phyloP scores from a whole-genome alignment of 2,113 vertebrate genomes.

The Centropristis striata region DNA sequence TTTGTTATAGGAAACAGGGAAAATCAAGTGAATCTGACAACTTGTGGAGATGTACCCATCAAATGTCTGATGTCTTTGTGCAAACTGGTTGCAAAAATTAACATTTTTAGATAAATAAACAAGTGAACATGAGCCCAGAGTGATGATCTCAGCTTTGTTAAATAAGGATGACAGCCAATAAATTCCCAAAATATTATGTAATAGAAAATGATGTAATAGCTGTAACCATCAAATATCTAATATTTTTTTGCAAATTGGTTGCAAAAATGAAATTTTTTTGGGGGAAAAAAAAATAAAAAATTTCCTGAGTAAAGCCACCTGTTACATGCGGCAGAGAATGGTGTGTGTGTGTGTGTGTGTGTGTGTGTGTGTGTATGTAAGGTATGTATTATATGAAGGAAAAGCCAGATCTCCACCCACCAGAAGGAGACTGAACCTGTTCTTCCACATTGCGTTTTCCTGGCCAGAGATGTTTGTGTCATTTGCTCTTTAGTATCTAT shows the following conservation, averaged over 20 bases:
- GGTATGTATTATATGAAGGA: background rate
- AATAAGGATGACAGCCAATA: too few species aligned
- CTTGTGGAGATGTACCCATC: background rate
- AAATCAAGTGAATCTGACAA: background rate
- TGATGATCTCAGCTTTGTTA: too few species aligned
- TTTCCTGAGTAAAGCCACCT: background rate
- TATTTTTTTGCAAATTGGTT: too few species aligned
- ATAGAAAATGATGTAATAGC: too few species aligned
- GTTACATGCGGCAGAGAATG: background rate
- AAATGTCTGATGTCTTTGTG: background rate
- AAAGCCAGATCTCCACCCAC: conserved; percentile 1
- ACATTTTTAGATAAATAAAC: background rate
- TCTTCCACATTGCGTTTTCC: conserved; percentile 59
- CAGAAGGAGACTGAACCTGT: conserved; percentile 64
- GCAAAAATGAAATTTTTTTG: too few species aligned
- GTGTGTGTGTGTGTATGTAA: background rate
- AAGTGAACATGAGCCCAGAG: too few species aligned
- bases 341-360: background rate
- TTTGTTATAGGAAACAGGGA: background rate
- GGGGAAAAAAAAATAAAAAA: too few species aligned
- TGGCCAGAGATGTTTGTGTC: conserved; percentile 36
- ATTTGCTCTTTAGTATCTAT: conserved; percentile 33
- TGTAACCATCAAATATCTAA: too few species aligned
- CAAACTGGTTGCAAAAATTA: background rate
- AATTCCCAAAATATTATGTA: background rate